A percentile compares a stretch with the other conserved stretches of the same genome.
These are phyloP conservation scores for Acropternis orthonyx DNA, from an alignment of 2,797 vertebrate genomes.

Conservation along the genomic window DNA sequence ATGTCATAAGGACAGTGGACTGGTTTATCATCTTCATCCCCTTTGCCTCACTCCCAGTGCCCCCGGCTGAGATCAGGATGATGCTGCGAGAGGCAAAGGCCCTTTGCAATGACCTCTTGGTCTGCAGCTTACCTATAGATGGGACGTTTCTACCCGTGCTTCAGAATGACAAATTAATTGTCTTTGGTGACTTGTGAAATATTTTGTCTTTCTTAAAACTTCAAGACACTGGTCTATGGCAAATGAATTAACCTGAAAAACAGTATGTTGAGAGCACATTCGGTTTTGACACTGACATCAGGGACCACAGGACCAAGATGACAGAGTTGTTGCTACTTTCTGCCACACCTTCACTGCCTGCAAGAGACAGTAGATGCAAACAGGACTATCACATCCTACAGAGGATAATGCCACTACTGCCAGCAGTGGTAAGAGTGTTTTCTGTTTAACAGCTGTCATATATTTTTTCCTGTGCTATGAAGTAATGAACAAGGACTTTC, in stretches of 20 bases:
- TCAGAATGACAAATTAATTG: background rate
- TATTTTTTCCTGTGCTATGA: background rate
- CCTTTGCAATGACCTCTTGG: background rate
- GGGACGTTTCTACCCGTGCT: background rate
- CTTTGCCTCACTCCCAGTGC: background rate
- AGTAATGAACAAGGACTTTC: background rate
- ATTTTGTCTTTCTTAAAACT: constrained; percentile 2
- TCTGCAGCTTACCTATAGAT: background rate
- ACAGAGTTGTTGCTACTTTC: background rate
- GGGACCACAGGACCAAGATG: background rate
- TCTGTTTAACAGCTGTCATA: background rate
- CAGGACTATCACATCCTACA: background rate
- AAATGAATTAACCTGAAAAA: background rate
- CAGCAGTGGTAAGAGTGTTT: background rate
- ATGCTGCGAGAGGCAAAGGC: background rate
- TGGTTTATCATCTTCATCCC: background rate
- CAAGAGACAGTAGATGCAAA: background rate
- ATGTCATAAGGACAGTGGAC: background rate
- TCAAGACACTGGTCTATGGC: background rate
- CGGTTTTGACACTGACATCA: background rate
- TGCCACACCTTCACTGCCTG: background rate
- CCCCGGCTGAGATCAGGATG: background rate
- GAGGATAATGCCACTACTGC: background rate
- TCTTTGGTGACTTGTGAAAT: background rate
- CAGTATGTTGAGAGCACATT: background rate